These are phyloP conservation scores for Rapana venosa DNA, from an alignment of 2,888 invertebrate species.

Conservation along the genomic window DNA sequence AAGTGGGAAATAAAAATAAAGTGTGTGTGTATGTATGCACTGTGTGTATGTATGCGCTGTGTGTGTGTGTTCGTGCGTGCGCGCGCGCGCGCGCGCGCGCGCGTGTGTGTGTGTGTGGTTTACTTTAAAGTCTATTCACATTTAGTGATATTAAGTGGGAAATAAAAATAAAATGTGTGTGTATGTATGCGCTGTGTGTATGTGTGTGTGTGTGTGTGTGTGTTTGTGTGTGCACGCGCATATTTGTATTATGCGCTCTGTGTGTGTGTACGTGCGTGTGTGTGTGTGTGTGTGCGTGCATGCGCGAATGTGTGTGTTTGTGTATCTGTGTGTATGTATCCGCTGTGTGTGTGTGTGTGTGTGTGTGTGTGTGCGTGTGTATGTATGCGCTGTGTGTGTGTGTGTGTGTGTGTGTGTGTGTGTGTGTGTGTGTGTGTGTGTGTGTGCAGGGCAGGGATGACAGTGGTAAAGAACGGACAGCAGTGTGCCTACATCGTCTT, in stretches of 20 bases:
- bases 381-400: slow-evolving; percentile 16
- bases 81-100: no score
- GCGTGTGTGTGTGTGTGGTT: no score
- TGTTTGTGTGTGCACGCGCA: no score
- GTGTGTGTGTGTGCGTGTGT: slow-evolving; percentile 14
- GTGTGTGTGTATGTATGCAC: no score
- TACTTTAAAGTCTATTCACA: no score
- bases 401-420: slow-evolving; percentile 12
- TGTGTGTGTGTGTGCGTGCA: slow-evolving; percentile 20
- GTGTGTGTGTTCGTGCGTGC: no score
- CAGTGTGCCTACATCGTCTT: slow-evolving; percentile 63
- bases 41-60: no score
- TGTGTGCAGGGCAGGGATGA: slow-evolving; percentile 59
- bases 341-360: no score
- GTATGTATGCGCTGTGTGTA: no score
- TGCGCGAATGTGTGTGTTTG: background rate
- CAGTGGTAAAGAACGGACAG: slow-evolving; percentile 61
- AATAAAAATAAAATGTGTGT: background rate
- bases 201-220: slow-evolving; percentile 23
- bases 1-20: no score
- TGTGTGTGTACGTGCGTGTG: slow-evolving; percentile 19
- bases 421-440: slow-evolving; percentile 1
- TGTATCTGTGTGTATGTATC: background rate
- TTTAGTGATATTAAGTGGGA: no score
- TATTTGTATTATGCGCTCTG: no score